Percentiles rank a stretch among this genome's conserved stretches.
phyloP scores from a whole-genome alignment of 2,113 vertebrate species.

The Penelope pileata region DNA sequence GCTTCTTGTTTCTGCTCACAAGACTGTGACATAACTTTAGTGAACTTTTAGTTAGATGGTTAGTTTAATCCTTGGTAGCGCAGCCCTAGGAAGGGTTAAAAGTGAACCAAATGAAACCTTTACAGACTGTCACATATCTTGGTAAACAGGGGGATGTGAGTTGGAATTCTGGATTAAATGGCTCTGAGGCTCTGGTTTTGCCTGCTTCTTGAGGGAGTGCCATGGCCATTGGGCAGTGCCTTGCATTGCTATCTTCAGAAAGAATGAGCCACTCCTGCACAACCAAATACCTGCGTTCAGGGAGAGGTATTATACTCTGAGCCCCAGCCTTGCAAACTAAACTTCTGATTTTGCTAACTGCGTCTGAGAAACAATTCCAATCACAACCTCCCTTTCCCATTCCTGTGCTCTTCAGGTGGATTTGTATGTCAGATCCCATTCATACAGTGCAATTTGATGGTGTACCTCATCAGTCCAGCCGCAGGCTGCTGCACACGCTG shows the following conservation, averaged over 20 bases:
- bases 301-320: not conserved
- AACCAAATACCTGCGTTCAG: not conserved
- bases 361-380: not conserved
- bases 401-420: not conserved
- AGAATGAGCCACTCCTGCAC: constrained; percentile 39
- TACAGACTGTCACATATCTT: not conserved
- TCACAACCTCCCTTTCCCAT: not conserved
- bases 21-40: not conserved
- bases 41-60: not conserved
- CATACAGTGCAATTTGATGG: rapidly evolving
- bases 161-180: not conserved
- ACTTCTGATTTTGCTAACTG: not conserved
- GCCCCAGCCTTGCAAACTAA: not conserved
- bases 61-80: not conserved
- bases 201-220: not conserved
- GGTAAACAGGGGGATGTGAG: not conserved
- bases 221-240: not conserved
- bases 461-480: not conserved
- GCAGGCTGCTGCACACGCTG: not conserved
- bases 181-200: not conserved
- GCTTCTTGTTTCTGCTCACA: not conserved
- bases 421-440: not conserved
- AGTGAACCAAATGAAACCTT: not conserved
- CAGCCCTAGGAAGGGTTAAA: not conserved
- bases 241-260: not conserved